Base-by-base conservation (phyloP, 2,888 invertebrate species). In the Tetragonisca angustula region DNA sequence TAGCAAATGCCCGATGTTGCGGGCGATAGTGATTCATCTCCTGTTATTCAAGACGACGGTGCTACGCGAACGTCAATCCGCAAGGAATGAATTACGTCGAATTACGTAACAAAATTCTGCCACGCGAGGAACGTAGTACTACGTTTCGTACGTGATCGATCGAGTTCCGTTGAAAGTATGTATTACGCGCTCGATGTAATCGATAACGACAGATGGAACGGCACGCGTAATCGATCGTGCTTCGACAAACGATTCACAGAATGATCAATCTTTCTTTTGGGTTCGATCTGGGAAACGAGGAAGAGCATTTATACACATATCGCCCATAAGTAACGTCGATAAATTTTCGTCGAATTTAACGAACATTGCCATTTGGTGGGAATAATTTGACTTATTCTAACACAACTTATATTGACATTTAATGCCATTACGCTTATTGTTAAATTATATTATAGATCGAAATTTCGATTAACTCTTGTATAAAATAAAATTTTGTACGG, bases 41-140 rank as follows among this genome's bases (percentile, higher is more conserved):
- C 1, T 32, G 32, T 73, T 62, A 54, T 74, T 74, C 52, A 74
- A 65, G 74, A 24, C n/a, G 24, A 59, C 24, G 49, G 61, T 27
- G 61, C 59, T 43, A 27, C 9, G 56, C 52, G 56, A 72, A 71
- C 59, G 59, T 72, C 62, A 65, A 64, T 64, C 36, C 52, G 24
- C 19, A 24, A 65, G 71, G 36, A 74, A 49, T 32, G 43, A 43
- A 43, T 43, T 43, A 43, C 43, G 24, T 36, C n/a, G 27, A 27
- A 36, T 65, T 74, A 64, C 52, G 52, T 52, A 74, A 74, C 32
- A 36, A 52, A 43, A 21, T 64, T 52, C 32, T 21, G 49, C 21
- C 27, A 61, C 49, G 74, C 74, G n/a, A 64, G 64, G 49, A 71
- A 62, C 27, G 36, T 72, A 72, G 32, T 15, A 59, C 50, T 69